phyloP scores from a whole-genome alignment of 2,113 vertebrate genomes.

The Phaethon lepturus region DNA sequence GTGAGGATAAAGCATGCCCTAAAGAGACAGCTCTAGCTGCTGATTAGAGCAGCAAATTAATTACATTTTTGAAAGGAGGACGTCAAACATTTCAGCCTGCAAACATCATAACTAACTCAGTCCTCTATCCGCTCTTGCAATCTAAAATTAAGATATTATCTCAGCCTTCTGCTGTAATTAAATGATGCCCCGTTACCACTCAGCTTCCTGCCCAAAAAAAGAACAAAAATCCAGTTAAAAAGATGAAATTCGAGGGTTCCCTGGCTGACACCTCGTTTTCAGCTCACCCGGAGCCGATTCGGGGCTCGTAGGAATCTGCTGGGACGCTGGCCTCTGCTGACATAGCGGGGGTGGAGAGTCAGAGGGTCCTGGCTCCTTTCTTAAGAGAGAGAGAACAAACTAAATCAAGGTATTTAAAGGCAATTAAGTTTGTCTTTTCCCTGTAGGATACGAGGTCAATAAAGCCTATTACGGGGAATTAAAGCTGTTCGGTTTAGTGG shows the following conservation, averaged over 20 bases:
- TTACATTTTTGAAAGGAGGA: background rate
- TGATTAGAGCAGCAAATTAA: background rate
- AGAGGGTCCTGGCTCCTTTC: background rate
- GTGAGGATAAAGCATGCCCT: background rate
- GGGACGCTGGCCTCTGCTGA: background rate
- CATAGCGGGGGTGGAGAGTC: background rate
- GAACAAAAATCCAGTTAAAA: background rate
- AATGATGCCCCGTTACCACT: background rate
- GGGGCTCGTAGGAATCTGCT: background rate
- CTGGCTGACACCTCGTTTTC: background rate
- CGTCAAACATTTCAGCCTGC: background rate
- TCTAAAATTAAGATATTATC: background rate
- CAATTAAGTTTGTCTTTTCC: slow-evolving; percentile 33
- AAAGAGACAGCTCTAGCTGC: background rate
- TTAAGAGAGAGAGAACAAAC: background rate
- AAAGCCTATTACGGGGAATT: slow-evolving; percentile 23
- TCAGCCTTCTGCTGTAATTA: background rate
- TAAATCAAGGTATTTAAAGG: slow-evolving; percentile 20
- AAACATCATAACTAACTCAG: background rate
- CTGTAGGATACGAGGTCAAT: background rate
- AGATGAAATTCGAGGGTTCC: background rate
- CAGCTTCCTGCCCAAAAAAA: background rate
- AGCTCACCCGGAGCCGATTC: accelerated
- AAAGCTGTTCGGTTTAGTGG: slow-evolving; percentile 13
- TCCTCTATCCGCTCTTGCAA: background rate